Evolutionary conservation across 2,797 vertebrate genomes (phyloP), one percentile per base, ranked within the genome.

Genomic region (Delichon dasypus): DNA sequence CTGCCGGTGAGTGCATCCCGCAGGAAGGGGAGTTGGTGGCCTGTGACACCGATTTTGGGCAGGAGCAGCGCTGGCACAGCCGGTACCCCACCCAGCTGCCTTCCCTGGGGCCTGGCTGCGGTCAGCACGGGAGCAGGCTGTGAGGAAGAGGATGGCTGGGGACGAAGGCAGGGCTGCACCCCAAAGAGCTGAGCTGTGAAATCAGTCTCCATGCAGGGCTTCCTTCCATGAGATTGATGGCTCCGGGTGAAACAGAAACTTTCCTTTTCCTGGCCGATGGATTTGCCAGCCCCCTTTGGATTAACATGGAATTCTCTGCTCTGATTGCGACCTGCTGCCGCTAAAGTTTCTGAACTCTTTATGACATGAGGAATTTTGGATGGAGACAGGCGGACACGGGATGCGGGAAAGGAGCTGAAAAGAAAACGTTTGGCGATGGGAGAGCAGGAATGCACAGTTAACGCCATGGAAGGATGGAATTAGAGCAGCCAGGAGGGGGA

Each of bases 401-500:
- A 3, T 45, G 54, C 0, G 0, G 32, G 13, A 21, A 51, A 64
- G 71, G 85, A 50, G 18, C 3, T 2, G 45, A 22, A 54, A 51
- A 10, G n/a, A 4, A 19, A 38, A n/a, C 23, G 2, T 27, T 10
- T 16, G 71, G 7, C 1, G 6, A 4, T 5, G 51, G 72, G 40
- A 76, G 64, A 89, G 78, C 71, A 18, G n/a, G 57, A 62, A 16
- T 1, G 22, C 1, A 4, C 10, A 5, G 50, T 5, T 16, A 11
- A 5, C 11, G 61, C 55, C 34, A 3, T 1, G 88, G 82, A 51
- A 84, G 58, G 84, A 86, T 53, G 89, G 60, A 77, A 84, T 29
- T 53, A 26, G 82, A 95, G 88, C 95, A 95, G 89, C 95, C 94
- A 92, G 94, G 95, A 96, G 92, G 90, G 96, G 95, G 95, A 95